Conservation (phyloP, 2,888 invertebrate species). For the Neoaliturus tenellus region DNA sequence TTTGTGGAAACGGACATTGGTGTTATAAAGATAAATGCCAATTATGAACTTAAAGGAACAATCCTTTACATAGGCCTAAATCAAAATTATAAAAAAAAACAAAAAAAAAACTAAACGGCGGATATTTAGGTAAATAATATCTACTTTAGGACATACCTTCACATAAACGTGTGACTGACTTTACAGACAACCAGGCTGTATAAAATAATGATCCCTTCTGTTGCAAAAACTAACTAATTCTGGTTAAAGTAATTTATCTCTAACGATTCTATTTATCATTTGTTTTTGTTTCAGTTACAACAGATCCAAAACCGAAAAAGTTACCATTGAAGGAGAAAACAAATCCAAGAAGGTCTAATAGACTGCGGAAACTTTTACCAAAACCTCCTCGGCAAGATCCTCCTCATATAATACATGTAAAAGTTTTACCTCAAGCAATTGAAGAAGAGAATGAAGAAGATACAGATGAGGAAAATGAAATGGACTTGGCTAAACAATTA, state of each 20-base stretch:
- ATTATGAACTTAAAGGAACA: too few species aligned
- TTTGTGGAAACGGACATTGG: too few species aligned
- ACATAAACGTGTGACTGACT: too few species aligned
- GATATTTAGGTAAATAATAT: too few species aligned
- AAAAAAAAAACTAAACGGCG: too few species aligned
- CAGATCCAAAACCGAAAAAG: background rate
- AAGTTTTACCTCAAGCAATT: slow-evolving; percentile 20
- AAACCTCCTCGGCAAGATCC: slow-evolving; percentile 25
- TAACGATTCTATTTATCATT: background rate
- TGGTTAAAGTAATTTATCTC: background rate
- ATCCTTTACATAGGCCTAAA: too few species aligned
- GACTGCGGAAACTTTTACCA: slow-evolving; percentile 20
- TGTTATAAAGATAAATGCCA: too few species aligned
- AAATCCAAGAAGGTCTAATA: slow-evolving; percentile 1
- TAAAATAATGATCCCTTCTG: too few species aligned
- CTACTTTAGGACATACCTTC: too few species aligned
- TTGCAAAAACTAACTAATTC: too few species aligned
- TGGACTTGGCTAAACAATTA: slow-evolving; percentile 17
- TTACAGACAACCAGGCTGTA: too few species aligned
- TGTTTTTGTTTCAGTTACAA: slow-evolving; percentile 27
- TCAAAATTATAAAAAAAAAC: too few species aligned
- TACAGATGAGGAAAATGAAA: slow-evolving; percentile 1
- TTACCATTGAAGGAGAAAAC: slow-evolving; percentile 1
- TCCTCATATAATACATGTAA: background rate
- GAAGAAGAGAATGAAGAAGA: slow-evolving; percentile 37